phyloP scores from a whole-genome alignment of 2,113 vertebrate genomes.

The Semnornis frantzii region DNA sequence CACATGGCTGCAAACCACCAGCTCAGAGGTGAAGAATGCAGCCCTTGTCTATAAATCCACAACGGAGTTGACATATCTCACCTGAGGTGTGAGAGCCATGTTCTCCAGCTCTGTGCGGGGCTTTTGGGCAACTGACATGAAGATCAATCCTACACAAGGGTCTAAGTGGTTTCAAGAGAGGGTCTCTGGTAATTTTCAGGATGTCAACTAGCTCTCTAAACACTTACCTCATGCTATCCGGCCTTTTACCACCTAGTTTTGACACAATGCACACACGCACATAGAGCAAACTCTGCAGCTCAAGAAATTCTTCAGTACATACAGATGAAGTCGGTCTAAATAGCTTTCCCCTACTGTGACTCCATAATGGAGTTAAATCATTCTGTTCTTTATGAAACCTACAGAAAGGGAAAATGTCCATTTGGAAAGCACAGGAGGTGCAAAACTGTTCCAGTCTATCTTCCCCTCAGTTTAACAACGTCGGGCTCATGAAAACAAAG shows the following conservation, averaged over 20 bases:
- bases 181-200: conserved; percentile 52
- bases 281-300: background rate
- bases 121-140: background rate
- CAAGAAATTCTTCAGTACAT: background rate
- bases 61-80: background rate
- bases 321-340: background rate
- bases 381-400: background rate
- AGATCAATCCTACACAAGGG: background rate
- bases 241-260: conserved; percentile 40
- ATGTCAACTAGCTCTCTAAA: conserved; percentile 35
- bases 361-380: background rate
- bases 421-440: background rate
- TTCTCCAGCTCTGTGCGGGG: background rate
- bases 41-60: background rate
- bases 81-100: background rate
- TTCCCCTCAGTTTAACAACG: background rate
- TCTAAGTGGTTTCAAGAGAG: background rate
- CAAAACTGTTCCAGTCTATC: background rate
- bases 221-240: conserved; percentile 55
- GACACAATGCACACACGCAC: background rate
- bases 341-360: background rate
- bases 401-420: background rate
- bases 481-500: background rate
- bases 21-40: background rate
- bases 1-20: background rate